Base-by-base conservation (phyloP, 2,797 vertebrate species). In the Cryptoprocta ferox region DNA sequence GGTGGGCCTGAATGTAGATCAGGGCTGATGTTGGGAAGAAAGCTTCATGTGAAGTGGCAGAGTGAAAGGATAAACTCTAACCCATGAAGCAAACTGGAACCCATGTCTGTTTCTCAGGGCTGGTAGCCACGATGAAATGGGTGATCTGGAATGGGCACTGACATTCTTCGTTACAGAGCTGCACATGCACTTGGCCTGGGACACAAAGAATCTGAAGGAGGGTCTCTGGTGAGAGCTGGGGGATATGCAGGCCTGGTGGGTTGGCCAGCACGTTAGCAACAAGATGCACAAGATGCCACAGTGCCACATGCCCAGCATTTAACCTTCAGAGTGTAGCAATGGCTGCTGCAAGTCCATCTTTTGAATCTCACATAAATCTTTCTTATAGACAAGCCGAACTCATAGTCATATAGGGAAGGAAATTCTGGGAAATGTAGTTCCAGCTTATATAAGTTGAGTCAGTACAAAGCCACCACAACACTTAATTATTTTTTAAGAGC, bases 291-390 rank as follows among this genome's bases (percentile, higher is more conserved):
- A n/a, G 39, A 42, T 5, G 30, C 35, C 32, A 5, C 13, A 30
- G 32, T 14, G 2, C 24, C 5, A 0, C 0, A 18, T 35, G 5
- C 50, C 10, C 24, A 2, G 4, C 32, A 3, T 65, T 79, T 76
- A 21, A 28, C 63, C 78, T 59, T 66, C 56, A 50, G 21, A 50
- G 35, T 63, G 3, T 28, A 37, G 8, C 37, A 24, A 35, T 3
- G 24, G 28, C 56, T 50, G n/a, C 48, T 5, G 3, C 35, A 37
- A 3, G 18, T 63, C 79, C 56, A 7, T 37, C 26, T 92, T 76
- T 75, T 15, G 21, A 7, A 63, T 76, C 30, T 66, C 48, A 68
- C 9, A 14, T 19, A 30, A 39, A 37, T 35, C 73, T 79, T 59
- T 75, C 63, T 84, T 61, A 35, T 15, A 66, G 30, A 45, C 50